Base-by-base conservation (phyloP, 2,888 invertebrate genomes). In the Tryphoninae sp. region DNA sequence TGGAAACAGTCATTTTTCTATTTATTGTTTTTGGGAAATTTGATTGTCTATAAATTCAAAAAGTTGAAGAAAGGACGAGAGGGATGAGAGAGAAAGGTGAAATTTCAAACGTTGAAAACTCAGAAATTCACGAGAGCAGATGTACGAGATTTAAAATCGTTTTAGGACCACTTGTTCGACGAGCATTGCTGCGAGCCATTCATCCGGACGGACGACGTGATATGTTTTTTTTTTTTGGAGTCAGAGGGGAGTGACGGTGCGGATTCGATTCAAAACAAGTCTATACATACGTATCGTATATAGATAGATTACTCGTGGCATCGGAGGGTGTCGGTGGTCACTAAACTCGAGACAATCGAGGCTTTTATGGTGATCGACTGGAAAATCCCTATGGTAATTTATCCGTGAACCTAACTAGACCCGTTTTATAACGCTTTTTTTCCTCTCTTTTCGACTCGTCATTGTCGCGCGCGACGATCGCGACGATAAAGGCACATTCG, bases 101-200 rank as follows among this genome's bases (percentile, higher is more conserved):
- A 33, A 33, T 33, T 33, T 33, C 33, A 33, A 33, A 33, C 33
- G 33, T 33, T 33, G 33, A 16, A 42, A 53, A 61, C 16, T 67
- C 19, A 22, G 59, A 45, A 65, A 76, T 77, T 77, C 40, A 13
- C 42, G 51, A 19, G n/a, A 42, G 45, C 73, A 69, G 73, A 42
- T 69, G 55, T 45, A 51, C 51, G 61, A 68, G 73, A 75, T 78
- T 74, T 40, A 53, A 19, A 73, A 59, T 53, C 58, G 74, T 61
- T 74, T 74, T 78, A 16, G 74, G 78, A 67, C 62, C 79, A 82
- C 78, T 81, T 78, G 78, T 68, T 71, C 78, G 74, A 74, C 13
- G 55, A 79, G 53, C n/a, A 62, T 51, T 68, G 61, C 72, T 59
- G 53, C 62, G 23, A 68, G 22, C 74, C 26, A 59, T 62, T 76